These are phyloP conservation scores for Crematogaster levior DNA, from an alignment of 2,888 invertebrate genomes.

Conservation along the genomic window DNA sequence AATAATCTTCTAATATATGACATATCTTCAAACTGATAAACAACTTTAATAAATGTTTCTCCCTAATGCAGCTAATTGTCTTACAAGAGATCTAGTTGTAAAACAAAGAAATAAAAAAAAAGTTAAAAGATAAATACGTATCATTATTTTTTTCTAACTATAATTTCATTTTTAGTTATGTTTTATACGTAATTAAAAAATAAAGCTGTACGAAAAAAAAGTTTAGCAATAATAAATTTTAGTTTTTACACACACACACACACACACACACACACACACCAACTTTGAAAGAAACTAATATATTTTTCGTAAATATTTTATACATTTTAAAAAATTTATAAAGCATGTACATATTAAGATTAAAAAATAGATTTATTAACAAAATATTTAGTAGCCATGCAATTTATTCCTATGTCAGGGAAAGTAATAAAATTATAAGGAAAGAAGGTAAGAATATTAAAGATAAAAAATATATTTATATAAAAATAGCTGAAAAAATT, in stretches of 20 bases:
- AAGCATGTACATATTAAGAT: neutral
- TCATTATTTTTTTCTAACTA: conserved; percentile 3
- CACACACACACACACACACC: no score
- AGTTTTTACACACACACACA: no score
- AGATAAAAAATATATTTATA: neutral
- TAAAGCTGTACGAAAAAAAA: neutral
- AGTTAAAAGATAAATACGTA: conserved; percentile 24
- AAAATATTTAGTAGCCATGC: neutral
- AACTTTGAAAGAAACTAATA: neutral
- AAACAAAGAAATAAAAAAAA: neutral
- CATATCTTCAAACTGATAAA: conserved; percentile 31
- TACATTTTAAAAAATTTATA: neutral
- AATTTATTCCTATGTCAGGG: neutral
- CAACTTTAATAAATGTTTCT: conserved; percentile 18
- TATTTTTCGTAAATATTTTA: neutral
- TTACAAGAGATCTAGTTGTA: neutral
- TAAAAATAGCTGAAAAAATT: neutral
- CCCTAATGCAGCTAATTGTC: neutral
- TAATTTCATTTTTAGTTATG: conserved; percentile 13
- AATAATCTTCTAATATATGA: no score
- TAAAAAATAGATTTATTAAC: neutral
- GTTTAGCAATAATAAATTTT: neutral
- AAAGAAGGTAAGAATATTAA: neutral
- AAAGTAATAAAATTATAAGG: no score
- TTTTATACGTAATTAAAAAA: neutral